A percentile compares a stretch with the other conserved stretches of the same genome.
phyloP scores from a whole-genome alignment of 1,140 invertebrate genomes.

The Rhizoglyphus robini region DNA sequence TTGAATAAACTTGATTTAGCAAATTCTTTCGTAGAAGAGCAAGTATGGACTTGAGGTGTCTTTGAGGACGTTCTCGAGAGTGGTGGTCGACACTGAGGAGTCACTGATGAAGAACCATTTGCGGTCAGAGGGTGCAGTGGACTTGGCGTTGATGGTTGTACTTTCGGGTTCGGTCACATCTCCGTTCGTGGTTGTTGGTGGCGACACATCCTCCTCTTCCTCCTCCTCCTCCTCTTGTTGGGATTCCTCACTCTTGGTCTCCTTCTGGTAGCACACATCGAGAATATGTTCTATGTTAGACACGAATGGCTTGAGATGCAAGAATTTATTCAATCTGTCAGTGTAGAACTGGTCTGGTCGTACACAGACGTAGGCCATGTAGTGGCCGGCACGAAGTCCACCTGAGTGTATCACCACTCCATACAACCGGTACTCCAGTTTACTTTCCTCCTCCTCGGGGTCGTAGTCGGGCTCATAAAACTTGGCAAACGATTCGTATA shows the following conservation, averaged over 20 bases:
- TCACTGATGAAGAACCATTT: conserved; percentile 90
- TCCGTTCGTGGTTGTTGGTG: conserved; percentile 25
- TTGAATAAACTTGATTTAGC: neutral
- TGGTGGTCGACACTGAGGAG: conserved; percentile 59
- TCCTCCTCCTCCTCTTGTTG: neutral
- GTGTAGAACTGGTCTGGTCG: conserved; percentile 30
- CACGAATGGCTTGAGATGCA: conserved; percentile 29
- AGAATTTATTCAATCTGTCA: conserved; percentile 29
- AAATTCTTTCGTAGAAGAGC: conserved; percentile 83
- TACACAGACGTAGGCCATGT: conserved; percentile 69
- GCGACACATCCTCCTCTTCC: neutral
- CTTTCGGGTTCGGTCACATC: conserved; percentile 25
- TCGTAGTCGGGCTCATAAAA: conserved; percentile 44
- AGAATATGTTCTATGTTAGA: conserved; percentile 24
- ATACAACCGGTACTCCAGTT: conserved; percentile 66
- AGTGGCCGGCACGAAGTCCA: conserved; percentile 76
- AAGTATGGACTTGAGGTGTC: conserved; percentile 71
- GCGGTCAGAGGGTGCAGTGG: conserved; percentile 28
- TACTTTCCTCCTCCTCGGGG: conserved; percentile 41
- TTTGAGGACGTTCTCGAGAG: conserved; percentile 61
- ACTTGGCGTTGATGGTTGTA: neutral
- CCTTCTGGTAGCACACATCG: conserved; percentile 1
- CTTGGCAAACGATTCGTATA: conserved; percentile 21
- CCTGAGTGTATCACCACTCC: conserved; percentile 90
- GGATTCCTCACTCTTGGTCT: neutral